phyloP scores from a whole-genome alignment of 2,113 vertebrate species.

The Myiozetetes cayanensis region DNA sequence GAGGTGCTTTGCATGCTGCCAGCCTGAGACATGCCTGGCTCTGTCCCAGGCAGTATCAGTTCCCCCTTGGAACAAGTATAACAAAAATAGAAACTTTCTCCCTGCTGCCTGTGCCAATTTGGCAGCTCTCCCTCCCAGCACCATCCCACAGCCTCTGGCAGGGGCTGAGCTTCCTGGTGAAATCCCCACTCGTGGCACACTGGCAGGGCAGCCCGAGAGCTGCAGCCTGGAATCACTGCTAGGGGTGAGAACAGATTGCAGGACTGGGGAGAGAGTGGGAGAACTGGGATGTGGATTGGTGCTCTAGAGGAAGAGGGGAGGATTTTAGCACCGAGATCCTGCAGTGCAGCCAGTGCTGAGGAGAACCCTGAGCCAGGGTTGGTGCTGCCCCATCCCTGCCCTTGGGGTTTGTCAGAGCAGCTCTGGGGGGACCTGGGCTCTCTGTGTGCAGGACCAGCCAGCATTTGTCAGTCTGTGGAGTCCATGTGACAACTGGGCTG shows the following conservation, averaged over 20 bases:
- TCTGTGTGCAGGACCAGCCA: neutral
- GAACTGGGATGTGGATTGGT: neutral
- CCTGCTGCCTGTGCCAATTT: neutral
- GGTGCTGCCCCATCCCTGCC: neutral
- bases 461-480: neutral
- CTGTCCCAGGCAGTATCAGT: neutral
- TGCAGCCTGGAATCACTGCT: neutral
- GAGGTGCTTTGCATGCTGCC: neutral
- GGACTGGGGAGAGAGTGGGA: neutral
- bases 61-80: slow-evolving; percentile 9
- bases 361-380: neutral
- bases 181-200: neutral
- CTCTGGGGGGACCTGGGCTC: neutral
- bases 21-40: slow-evolving; percentile 27
- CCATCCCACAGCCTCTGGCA: slow-evolving; percentile 1
- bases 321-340: accelerated
- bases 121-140: neutral
- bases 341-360: accelerated
- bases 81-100: slow-evolving; percentile 49
- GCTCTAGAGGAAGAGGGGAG: neutral
- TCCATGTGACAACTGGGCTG: neutral
- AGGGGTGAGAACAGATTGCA: neutral
- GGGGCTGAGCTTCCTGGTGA: neutral
- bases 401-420: neutral
- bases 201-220: neutral